These are phyloP conservation scores for Scaptomyza montana DNA, from an alignment of 1,140 invertebrate species.

Conservation along the genomic window DNA sequence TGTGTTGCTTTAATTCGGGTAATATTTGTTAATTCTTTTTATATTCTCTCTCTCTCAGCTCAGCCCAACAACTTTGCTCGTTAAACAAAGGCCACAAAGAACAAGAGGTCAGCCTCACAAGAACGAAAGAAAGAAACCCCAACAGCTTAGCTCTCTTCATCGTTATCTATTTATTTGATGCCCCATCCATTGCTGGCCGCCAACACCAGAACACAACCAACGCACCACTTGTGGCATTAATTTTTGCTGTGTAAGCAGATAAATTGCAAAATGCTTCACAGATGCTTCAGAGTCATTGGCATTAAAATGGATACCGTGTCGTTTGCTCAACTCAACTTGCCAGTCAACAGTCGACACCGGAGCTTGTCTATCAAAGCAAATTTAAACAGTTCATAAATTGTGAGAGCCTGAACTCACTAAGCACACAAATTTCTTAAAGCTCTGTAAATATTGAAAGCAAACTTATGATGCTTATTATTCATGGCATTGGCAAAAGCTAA, in stretches of 20 bases:
- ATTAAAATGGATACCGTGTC: conserved; percentile 62
- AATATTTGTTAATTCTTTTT: conserved; percentile 53
- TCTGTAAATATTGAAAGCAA: not conserved
- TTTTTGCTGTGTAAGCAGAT: conserved; percentile 79
- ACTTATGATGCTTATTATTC: not conserved
- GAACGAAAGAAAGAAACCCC: conserved; percentile 17
- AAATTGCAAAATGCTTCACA: conserved; percentile 70
- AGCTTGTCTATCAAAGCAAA: conserved; percentile 55
- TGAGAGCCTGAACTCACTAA: not conserved
- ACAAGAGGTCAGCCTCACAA: not conserved
- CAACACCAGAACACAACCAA: no score
- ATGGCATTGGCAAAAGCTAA: not conserved
- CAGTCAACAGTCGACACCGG: conserved; percentile 11
- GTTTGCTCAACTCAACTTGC: conserved; percentile 46
- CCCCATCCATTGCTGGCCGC: not conserved
- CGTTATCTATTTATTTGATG: not conserved
- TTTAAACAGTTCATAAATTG: conserved; percentile 52
- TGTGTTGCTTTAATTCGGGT: conserved; percentile 32
- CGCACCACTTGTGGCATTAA: conserved; percentile 69
- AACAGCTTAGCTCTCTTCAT: conserved; percentile 11
- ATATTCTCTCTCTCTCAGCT: conserved; percentile 14
- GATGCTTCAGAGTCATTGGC: conserved; percentile 72
- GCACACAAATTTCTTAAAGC: not conserved
- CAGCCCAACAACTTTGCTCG: conserved; percentile 27
- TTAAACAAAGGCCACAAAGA: conserved; percentile 22